Conservation (phyloP, 1,140 invertebrate species). For the Oedothorax gibbosus region DNA sequence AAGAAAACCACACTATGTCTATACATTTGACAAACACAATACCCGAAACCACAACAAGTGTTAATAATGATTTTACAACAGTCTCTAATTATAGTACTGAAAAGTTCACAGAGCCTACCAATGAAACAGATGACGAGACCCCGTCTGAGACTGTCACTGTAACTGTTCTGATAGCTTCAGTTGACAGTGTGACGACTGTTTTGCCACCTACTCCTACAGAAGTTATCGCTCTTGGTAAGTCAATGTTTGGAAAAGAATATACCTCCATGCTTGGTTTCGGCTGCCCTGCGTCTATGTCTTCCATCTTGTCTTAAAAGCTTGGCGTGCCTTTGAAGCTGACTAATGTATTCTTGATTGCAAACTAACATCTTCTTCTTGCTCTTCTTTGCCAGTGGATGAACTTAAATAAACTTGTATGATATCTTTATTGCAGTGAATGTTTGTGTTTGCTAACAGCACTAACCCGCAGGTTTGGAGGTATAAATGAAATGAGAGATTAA, state of each 20-base stretch:
- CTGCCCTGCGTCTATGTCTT: constrained; percentile 12
- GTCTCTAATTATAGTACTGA: constrained; percentile 57
- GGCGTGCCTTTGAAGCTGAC: neutral
- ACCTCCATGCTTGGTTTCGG: constrained; percentile 48
- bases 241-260: constrained; percentile 37
- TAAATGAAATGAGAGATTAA: neutral
- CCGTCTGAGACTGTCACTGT: constrained; percentile 36
- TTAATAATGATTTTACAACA: constrained; percentile 43
- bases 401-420: neutral
- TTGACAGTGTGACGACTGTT: constrained; percentile 34
- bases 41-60: constrained; percentile 22
- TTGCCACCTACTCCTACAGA: constrained; percentile 21
- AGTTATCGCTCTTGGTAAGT: constrained; percentile 33
- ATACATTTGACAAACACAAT: constrained; percentile 17
- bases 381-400: constrained; percentile 6
- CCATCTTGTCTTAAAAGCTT: constrained; percentile 21
- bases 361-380: neutral
- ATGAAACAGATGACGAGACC: constrained; percentile 7
- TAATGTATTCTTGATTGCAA: constrained; percentile 22
- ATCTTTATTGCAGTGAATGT: neutral
- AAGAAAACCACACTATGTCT: constrained; percentile 4
- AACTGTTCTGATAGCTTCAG: constrained; percentile 34
- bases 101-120: constrained; percentile 11
- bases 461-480: constrained; percentile 27
- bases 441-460: constrained; percentile 21